Conservation (phyloP, 2,113 vertebrate species). For the Pao palembangensis region DNA sequence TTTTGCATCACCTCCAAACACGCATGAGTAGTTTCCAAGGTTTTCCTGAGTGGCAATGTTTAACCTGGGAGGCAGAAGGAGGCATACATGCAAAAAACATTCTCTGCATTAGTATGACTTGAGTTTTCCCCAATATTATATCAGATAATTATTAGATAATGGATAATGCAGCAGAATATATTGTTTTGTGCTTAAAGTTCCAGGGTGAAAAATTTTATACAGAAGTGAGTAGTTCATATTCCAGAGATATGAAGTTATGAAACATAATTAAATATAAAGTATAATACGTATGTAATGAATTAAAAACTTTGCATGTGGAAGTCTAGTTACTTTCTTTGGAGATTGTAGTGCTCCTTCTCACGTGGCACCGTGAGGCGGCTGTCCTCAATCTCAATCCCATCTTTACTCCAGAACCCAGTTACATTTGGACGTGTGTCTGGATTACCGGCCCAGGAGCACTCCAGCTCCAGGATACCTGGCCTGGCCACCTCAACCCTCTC, state of each 20-base stretch:
- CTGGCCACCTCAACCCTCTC: constrained; percentile 50
- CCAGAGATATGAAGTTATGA: background rate
- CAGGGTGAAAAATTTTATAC: background rate
- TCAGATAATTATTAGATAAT: background rate
- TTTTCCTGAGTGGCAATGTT: constrained; percentile 39
- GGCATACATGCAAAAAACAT: background rate
- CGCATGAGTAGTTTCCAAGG: constrained; percentile 70
- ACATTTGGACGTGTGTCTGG: constrained; percentile 43
- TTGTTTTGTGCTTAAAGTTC: too few species aligned
- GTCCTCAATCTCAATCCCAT: constrained; percentile 47
- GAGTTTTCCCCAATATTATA: background rate
- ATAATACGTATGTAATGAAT: too few species aligned
- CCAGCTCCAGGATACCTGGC: constrained; percentile 39
- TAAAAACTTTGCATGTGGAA: too few species aligned
- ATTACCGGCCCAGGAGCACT: constrained; percentile 55
- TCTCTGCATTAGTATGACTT: background rate
- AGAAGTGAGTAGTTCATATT: background rate
- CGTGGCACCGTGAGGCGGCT: constrained; percentile 29
- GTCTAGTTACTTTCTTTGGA: constrained; percentile 44
- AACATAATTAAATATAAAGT: background rate
- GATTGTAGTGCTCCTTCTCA: constrained; percentile 50
- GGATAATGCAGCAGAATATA: background rate
- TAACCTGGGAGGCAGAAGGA: constrained; percentile 51
- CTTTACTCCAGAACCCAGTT: constrained; percentile 60
- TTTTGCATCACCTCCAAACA: constrained; percentile 56